Conservation (phyloP, 2,797 vertebrate genomes). For the Vultur gryphus region DNA sequence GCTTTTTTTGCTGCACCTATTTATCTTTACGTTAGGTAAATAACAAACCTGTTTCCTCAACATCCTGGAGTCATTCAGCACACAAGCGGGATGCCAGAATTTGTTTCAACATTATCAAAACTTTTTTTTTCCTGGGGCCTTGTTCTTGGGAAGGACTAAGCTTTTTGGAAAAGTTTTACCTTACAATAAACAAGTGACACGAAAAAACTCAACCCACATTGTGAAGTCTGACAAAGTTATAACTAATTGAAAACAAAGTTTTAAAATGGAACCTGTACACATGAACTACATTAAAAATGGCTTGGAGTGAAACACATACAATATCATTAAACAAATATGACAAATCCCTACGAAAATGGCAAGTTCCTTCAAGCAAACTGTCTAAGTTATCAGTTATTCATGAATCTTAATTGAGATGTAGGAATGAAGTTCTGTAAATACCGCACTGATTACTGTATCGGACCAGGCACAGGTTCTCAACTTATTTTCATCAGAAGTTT, state of each 20-base stretch:
- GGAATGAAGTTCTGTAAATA: neutral
- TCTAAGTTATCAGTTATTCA: neutral
- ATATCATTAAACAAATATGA: neutral
- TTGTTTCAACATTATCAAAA: neutral
- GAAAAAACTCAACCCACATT: neutral
- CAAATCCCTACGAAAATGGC: neutral
- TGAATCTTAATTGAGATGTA: neutral
- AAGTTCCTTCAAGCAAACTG: neutral
- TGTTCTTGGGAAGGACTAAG: neutral
- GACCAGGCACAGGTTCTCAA: neutral
- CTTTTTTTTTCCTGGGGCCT: neutral
- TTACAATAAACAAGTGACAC: neutral
- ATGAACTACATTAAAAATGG: neutral
- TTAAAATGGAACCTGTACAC: neutral
- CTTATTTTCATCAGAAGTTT: neutral
- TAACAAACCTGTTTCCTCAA: neutral
- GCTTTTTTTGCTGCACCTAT: neutral
- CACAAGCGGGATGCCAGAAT: neutral
- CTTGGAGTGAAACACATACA: neutral
- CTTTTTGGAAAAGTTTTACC: neutral
- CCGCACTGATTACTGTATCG: neutral
- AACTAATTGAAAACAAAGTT: neutral
- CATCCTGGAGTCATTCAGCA: neutral
- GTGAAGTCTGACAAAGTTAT: neutral
- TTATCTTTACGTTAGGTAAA: neutral